Evolutionary conservation across 2,113 vertebrate genomes (phyloP), one percentile per base, ranked within the genome.

Genomic region (Ceyx cyanopectus): DNA sequence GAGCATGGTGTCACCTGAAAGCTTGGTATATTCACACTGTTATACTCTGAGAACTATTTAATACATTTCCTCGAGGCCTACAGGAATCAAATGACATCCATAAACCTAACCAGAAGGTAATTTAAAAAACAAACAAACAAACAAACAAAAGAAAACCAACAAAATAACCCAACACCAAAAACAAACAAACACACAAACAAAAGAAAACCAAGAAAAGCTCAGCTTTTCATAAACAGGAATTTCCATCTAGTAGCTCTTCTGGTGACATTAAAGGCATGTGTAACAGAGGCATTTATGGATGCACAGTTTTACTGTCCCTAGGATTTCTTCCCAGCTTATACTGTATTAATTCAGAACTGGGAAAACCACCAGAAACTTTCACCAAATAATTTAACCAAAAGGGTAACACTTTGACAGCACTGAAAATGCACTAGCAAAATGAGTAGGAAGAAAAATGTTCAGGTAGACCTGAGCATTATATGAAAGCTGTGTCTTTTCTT

Each of bases 11-110:
- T 41, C 60, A 81, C 24, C 57, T 84, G 73, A 66, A 94, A 93
- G 23, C 69, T 41, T 73, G 17, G 62, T 81, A 27, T 87, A 77
- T 76, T 85, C 91, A 37, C 60, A 85, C 9, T 74, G 27, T 58
- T 91, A 13, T 87, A 80, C 29, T 79, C 60, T 53, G 70, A 94
- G 56, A 93, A 87, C 74, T 87, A 76, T 91, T 89, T 93, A 81
- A 96, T 77, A 89, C 73, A 91, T 66, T 62, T 77, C 60, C 75
- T 91, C 37, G 77, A 91, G 30, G 46, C 20, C 58, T 56, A 67
- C 6, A 73, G 75, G 95, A 93, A 85, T 89, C 72, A 56, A 82
- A 77, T 48, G 8, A 16, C 56, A 81, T 80, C 82, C 78, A 85
- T 91, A 91, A 95, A 94, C 77, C 78, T 89, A 74, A 96, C 74